Conservation (phyloP, 1,140 invertebrate genomes). For the Himalopsyche phryganea region DNA sequence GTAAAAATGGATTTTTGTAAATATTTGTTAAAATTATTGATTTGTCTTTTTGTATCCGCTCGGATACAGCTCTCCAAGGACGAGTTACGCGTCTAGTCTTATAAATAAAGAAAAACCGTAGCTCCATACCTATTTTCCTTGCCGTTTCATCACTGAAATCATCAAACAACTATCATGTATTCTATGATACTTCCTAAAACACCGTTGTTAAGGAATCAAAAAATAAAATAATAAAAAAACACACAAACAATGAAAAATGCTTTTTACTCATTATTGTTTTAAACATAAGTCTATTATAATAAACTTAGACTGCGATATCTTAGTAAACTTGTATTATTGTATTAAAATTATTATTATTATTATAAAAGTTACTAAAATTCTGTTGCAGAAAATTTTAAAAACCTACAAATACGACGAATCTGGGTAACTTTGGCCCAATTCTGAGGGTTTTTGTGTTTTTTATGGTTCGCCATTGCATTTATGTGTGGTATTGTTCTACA, state of each 20-base stretch:
- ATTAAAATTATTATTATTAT: no score
- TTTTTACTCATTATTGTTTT: no score
- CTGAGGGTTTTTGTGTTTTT: no score
- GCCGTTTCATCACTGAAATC: background rate
- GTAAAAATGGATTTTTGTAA: slow-evolving; percentile 39
- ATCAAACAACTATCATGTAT: background rate
- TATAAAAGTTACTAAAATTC: no score
- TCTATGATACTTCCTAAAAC: background rate
- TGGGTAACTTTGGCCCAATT: no score
- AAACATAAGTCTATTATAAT: no score
- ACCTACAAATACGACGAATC: no score
- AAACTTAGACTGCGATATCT: no score
- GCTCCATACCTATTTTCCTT: slow-evolving; percentile 1
- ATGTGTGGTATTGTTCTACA: no score
- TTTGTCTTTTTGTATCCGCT: background rate
- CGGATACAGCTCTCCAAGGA: slow-evolving; percentile 1
- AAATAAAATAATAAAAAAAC: slow-evolving; percentile 23
- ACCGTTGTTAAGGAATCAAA: slow-evolving; percentile 11
- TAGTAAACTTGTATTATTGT: no score
- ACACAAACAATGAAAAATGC: slow-evolving; percentile 7
- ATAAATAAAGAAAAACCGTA: slow-evolving; percentile 20
- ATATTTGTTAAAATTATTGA: slow-evolving; percentile 41
- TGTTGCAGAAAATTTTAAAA: no score
- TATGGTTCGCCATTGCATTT: no score
- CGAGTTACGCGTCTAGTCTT: slow-evolving; percentile 28